These are phyloP conservation scores for Brachypteracias leptosomus DNA, from an alignment of 2,113 vertebrate genomes.

Conservation along the genomic window DNA sequence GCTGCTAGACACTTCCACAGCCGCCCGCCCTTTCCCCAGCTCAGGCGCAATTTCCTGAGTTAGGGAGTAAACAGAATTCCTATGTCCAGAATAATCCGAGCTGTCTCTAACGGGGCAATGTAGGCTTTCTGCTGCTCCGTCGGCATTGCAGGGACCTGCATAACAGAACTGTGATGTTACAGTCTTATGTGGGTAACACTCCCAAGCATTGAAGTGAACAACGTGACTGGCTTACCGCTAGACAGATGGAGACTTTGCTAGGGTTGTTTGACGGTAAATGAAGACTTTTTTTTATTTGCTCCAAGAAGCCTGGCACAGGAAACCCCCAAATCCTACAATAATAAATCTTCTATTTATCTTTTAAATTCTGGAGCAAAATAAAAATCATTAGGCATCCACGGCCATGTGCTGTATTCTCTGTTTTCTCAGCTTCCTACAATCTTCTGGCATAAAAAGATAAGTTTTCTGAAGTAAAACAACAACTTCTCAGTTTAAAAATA, in stretches of 20 bases:
- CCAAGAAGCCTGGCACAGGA: constrained; percentile 23
- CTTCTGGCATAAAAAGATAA: background rate
- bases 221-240: background rate
- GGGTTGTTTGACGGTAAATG: constrained; percentile 2
- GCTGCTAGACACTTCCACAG: background rate
- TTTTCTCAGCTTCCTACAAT: background rate
- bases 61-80: background rate
- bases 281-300: background rate
- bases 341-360: constrained; percentile 50
- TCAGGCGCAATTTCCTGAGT: constrained; percentile 33
- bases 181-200: constrained; percentile 27
- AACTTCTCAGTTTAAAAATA: background rate
- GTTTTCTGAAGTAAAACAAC: background rate
- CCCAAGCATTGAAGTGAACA: background rate
- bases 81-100: background rate
- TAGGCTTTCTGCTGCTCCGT: background rate
- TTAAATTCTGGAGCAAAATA: constrained; percentile 27
- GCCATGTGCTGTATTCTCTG: background rate
- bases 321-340: constrained; percentile 24
- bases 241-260: background rate
- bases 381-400: background rate
- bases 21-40: background rate
- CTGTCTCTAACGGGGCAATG: background rate
- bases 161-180: constrained; percentile 16
- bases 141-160: background rate